These are phyloP conservation scores for Ambastaia sidthimunki DNA, from an alignment of 2,797 vertebrate genomes.

Conservation along the genomic window DNA sequence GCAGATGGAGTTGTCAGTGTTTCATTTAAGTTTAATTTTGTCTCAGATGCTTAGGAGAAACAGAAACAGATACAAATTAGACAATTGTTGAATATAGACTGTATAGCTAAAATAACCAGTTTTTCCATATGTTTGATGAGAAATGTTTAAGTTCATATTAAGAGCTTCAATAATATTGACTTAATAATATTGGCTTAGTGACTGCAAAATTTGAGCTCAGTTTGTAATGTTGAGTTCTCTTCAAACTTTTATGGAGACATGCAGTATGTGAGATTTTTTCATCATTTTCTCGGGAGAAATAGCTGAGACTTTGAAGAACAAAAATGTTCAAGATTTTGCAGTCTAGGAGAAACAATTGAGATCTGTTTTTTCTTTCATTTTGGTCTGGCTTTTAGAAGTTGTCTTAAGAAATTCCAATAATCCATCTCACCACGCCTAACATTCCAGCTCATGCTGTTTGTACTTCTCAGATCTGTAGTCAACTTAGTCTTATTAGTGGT, in stretches of 20 bases:
- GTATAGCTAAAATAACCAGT: too few relatives aligned
- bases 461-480: background rate
- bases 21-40: background rate
- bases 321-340: background rate
- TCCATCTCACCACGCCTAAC: background rate
- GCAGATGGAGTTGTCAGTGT: background rate
- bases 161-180: too few relatives aligned
- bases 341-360: background rate
- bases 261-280: background rate
- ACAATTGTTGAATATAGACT: background rate
- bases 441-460: conserved; percentile 1
- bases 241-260: background rate
- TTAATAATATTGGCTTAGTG: too few relatives aligned
- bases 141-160: too few relatives aligned
- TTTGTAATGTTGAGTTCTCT: too few relatives aligned
- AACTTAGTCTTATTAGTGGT: background rate
- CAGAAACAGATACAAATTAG: background rate
- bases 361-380: background rate
- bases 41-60: background rate
- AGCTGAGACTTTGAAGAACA: background rate
- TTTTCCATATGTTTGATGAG: too few relatives aligned
- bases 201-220: too few relatives aligned
- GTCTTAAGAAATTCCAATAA: conserved; percentile 1
- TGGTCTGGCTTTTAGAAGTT: background rate
- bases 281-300: background rate